Conservation (phyloP, 1,140 invertebrate genomes). For the Lycorma delicatula region DNA sequence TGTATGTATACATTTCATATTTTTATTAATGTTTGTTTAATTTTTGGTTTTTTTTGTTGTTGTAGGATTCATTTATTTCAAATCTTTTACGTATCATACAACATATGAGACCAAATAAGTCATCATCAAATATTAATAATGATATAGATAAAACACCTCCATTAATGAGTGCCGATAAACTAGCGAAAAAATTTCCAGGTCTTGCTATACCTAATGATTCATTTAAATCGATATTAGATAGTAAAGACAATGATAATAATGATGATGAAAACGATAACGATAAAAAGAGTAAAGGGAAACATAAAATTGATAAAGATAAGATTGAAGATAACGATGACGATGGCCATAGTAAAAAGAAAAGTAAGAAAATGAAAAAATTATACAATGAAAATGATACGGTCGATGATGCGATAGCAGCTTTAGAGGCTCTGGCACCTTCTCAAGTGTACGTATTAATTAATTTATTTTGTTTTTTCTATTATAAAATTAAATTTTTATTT, state of each 20-base stretch:
- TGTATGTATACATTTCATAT: too few relatives aligned
- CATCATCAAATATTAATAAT: slow-evolving; percentile 29
- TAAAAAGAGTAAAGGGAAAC: too few relatives aligned
- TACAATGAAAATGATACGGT: slow-evolving; percentile 50
- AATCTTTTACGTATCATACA: slow-evolving; percentile 90
- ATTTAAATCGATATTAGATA: slow-evolving; percentile 34
- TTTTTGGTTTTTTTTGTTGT: too few relatives aligned
- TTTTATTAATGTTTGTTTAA: too few relatives aligned
- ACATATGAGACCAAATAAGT: slow-evolving; percentile 72
- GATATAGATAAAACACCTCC: slow-evolving; percentile 19
- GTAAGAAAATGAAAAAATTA: slow-evolving; percentile 31
- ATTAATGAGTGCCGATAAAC: slow-evolving; percentile 43
- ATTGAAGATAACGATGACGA: slow-evolving; percentile 25
- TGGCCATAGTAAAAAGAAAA: slow-evolving; percentile 27
- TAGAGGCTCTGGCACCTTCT: slow-evolving; percentile 77
- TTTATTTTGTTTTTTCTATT: too few relatives aligned
- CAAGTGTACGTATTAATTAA: too few relatives aligned
- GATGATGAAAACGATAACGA: slow-evolving; percentile 45
- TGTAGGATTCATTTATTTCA: slow-evolving; percentile 80
- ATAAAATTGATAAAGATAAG: too few relatives aligned
- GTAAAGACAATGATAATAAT: slow-evolving; percentile 23
- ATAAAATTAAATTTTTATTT: too few relatives aligned
- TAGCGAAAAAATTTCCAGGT: slow-evolving; percentile 78
- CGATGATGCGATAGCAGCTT: slow-evolving; percentile 76
- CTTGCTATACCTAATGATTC: slow-evolving; percentile 78